These are phyloP conservation scores for Drosophila yooni DNA, from an alignment of 2,888 invertebrate species.

Conservation along the genomic window DNA sequence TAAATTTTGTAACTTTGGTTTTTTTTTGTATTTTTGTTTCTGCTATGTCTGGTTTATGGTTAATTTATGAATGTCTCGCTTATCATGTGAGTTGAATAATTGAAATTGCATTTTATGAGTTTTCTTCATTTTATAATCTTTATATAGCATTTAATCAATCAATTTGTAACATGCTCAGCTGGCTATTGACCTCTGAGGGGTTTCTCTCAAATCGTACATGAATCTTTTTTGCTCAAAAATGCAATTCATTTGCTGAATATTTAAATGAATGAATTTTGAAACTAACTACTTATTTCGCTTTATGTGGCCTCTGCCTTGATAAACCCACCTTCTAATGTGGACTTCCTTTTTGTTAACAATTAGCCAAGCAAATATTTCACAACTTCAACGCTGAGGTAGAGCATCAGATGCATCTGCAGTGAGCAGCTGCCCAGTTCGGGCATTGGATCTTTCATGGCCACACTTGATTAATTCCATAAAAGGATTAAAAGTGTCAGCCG, in stretches of 20 bases:
- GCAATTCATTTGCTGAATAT: background rate
- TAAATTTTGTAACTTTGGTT: constrained; percentile 62
- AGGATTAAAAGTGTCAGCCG: constrained; percentile 68
- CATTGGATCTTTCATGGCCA: constrained; percentile 63
- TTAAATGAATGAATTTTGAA: background rate
- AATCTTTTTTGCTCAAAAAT: background rate
- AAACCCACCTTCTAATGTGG: background rate
- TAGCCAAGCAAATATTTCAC: constrained; percentile 2
- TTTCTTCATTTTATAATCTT: constrained; percentile 47
- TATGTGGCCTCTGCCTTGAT: background rate
- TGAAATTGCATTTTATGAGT: constrained; percentile 53
- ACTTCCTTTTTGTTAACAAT: constrained; percentile 7
- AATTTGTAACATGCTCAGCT: constrained; percentile 50
- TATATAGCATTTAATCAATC: constrained; percentile 50
- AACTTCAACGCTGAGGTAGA: background rate
- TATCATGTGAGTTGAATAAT: constrained; percentile 73
- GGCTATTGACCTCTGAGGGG: constrained; percentile 48
- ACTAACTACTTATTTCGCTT: background rate
- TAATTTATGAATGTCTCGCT: constrained; percentile 80
- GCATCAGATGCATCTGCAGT: constrained; percentile 39
- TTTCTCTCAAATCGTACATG: background rate
- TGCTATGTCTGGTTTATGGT: constrained; percentile 59
- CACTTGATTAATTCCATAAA: constrained; percentile 80
- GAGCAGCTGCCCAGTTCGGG: constrained; percentile 41
- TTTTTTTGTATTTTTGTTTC: constrained; percentile 24